Conservation (phyloP, 2,113 vertebrate genomes). For the Eptatretus burgeri region DNA sequence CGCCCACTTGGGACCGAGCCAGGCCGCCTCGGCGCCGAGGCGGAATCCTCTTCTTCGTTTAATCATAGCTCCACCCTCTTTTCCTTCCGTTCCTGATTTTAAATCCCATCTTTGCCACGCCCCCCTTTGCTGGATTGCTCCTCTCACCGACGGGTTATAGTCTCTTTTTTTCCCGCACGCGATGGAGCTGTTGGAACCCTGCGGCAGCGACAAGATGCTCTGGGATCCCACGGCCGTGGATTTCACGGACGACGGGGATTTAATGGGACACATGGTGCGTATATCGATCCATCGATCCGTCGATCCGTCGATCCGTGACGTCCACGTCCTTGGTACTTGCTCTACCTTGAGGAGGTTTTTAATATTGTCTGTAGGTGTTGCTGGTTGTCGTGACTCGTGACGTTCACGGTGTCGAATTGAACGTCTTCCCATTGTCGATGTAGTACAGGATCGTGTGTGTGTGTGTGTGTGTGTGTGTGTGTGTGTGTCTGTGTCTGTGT, state of each 20-base stretch:
- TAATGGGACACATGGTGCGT: neutral
- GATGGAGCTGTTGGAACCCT: slow-evolving; percentile 5
- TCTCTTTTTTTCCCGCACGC: neutral
- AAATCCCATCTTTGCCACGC: too few relatives aligned
- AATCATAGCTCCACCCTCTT: too few relatives aligned
- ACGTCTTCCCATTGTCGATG: neutral
- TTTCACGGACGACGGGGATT: neutral
- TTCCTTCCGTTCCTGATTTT: too few relatives aligned
- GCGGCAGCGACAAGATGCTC: neutral
- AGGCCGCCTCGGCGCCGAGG: too few relatives aligned
- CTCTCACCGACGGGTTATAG: too few relatives aligned
- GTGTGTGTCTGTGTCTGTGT: too few relatives aligned
- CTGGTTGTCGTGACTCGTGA: neutral
- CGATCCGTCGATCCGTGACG: neutral
- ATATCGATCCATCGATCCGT: neutral
- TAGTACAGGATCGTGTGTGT: neutral
- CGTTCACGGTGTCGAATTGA: neutral
- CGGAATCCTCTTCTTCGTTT: too few relatives aligned
- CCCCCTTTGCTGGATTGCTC: too few relatives aligned
- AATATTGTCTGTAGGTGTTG: neutral
- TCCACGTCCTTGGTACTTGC: neutral
- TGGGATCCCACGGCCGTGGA: neutral
- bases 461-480: neutral
- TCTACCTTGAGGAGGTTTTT: neutral
- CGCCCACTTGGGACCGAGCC: too few relatives aligned